phyloP scores from a whole-genome alignment of 2,797 vertebrate species.

The Nannoperca australis region DNA sequence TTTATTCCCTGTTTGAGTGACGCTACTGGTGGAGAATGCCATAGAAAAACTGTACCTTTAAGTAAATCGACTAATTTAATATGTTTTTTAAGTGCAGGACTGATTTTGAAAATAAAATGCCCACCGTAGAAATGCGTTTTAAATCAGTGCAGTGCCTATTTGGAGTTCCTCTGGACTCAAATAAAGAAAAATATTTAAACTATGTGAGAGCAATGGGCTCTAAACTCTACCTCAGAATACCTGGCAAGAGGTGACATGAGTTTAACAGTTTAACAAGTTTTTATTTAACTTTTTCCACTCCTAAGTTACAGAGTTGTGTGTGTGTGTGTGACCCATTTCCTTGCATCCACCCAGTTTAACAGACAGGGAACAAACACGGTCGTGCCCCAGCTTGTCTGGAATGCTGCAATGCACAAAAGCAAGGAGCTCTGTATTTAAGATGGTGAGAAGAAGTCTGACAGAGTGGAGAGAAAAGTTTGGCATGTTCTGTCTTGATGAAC shows the following conservation, averaged over 20 bases:
- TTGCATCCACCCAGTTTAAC: slow-evolving; percentile 64
- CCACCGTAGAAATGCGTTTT: neutral
- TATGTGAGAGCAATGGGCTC: slow-evolving; percentile 1
- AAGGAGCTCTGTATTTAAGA: slow-evolving; percentile 25
- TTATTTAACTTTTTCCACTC: slow-evolving; percentile 26
- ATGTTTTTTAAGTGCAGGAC: slow-evolving; percentile 13
- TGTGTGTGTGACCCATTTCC: slow-evolving; percentile 59
- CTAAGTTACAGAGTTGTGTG: slow-evolving; percentile 23
- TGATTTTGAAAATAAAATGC: neutral
- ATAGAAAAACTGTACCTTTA: slow-evolving; percentile 22
- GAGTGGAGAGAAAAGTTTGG: slow-evolving; percentile 28
- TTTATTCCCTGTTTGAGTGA: slow-evolving; percentile 57
- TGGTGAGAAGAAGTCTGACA: slow-evolving; percentile 35
- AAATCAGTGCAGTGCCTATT: neutral
- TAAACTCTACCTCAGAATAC: slow-evolving; percentile 21
- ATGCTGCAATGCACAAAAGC: slow-evolving; percentile 67
- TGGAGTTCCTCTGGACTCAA: neutral
- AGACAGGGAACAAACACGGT: slow-evolving; percentile 35
- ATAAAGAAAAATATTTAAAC: slow-evolving; percentile 1
- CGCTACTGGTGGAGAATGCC: slow-evolving; percentile 35
- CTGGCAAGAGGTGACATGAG: slow-evolving; percentile 14
- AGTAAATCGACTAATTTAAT: slow-evolving; percentile 37
- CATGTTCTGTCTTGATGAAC: slow-evolving; percentile 17
- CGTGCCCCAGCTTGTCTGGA: slow-evolving; percentile 78
- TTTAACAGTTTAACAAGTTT: slow-evolving; percentile 18